phyloP scores from a whole-genome alignment of 2,888 invertebrate species.

The Oscheius onirici region DNA sequence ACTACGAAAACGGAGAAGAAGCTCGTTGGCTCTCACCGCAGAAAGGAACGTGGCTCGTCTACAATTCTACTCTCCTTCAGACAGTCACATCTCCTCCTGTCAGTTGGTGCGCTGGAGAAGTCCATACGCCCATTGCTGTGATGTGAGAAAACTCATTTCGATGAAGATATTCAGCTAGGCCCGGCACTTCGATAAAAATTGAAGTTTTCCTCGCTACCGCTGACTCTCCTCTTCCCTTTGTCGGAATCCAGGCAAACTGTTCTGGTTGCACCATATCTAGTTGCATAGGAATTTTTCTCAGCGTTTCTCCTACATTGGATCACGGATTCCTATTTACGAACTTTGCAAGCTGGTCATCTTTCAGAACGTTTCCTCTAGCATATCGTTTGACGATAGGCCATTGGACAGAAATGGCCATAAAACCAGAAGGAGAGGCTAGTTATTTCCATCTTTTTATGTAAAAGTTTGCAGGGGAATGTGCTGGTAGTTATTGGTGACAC shows the following conservation, averaged over 20 bases:
- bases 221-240: constrained; percentile 7
- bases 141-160: not conserved
- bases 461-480: not conserved
- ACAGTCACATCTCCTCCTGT: constrained; percentile 31
- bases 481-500: not conserved
- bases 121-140: constrained; percentile 10
- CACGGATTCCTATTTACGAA: not conserved
- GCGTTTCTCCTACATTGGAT: not conserved
- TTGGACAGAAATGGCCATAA: not conserved
- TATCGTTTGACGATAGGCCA: not conserved
- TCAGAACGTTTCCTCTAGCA: not conserved
- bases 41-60: constrained; percentile 41
- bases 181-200: not conserved
- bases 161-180: not conserved
- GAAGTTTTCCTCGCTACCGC: not conserved
- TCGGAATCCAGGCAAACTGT: constrained; percentile 17
- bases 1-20: constrained; percentile 40
- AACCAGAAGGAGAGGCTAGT: not conserved
- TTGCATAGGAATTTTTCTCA: constrained; percentile 10
- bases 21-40: constrained; percentile 41
- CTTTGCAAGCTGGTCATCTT: not conserved
- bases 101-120: constrained; percentile 28
- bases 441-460: not conserved
- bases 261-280: constrained; percentile 2
- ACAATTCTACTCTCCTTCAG: constrained; percentile 35